phyloP scores from a whole-genome alignment of 2,113 vertebrate species.

The Triplophysa tibetana region DNA sequence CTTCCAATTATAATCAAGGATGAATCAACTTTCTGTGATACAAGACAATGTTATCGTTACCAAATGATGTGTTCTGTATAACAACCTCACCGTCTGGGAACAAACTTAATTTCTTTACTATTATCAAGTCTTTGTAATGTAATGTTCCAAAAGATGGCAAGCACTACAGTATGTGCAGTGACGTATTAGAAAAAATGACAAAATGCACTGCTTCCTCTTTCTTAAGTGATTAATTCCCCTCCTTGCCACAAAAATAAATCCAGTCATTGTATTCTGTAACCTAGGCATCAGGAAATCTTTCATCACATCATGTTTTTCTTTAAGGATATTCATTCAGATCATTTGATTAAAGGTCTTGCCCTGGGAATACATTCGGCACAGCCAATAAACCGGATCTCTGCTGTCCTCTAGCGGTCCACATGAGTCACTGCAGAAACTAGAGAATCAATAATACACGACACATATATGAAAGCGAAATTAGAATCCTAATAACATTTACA shows the following conservation, averaged over 20 bases:
- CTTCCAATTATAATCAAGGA: too few species aligned
- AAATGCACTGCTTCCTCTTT: too few species aligned
- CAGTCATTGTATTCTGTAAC: neutral
- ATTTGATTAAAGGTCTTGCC: neutral
- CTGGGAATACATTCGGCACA: neutral
- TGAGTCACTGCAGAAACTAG: neutral
- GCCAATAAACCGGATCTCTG: neutral
- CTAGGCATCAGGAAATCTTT: neutral
- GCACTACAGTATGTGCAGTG: too few species aligned
- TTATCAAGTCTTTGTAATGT: too few species aligned
- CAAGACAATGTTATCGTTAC: too few species aligned
- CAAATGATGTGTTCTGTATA: too few species aligned
- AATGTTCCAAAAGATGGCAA: too few species aligned
- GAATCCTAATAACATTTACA: too few species aligned
- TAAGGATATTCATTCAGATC: neutral
- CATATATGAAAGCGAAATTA: neutral
- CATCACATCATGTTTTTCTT: too few species aligned
- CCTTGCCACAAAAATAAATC: neutral
- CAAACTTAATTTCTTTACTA: too few species aligned
- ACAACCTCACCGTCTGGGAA: too few species aligned
- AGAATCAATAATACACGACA: neutral
- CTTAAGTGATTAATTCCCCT: neutral
- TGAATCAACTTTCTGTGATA: too few species aligned
- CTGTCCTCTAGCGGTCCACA: slow-evolving; percentile 7
- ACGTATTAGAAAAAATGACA: neutral